Conservation (phyloP, 2,888 invertebrate genomes). For the Cryptus armator region DNA sequence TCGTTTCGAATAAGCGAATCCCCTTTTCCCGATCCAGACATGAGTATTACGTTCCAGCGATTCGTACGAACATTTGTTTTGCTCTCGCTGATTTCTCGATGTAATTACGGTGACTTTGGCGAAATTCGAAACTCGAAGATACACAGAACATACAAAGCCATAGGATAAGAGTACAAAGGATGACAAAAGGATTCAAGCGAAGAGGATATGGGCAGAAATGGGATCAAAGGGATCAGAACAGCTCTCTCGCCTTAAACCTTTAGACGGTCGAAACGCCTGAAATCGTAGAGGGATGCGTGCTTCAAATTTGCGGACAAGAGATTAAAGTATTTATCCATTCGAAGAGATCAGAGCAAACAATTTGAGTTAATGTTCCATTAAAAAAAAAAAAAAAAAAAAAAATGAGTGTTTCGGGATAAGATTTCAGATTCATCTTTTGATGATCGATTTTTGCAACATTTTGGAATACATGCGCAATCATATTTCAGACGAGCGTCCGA, state of each 20-base stretch:
- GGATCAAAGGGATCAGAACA: neutral
- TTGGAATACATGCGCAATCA: neutral
- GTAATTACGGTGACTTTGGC: neutral
- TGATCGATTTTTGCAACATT: neutral
- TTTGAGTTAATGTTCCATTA: too few species aligned
- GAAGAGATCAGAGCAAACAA: too few species aligned
- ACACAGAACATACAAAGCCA: neutral
- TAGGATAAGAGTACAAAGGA: neutral
- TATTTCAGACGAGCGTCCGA: neutral
- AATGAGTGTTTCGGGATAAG: too few species aligned
- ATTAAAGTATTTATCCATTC: too few species aligned
- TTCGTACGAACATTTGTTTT: conserved; percentile 36
- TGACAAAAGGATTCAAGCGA: neutral
- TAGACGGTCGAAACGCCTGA: too few species aligned
- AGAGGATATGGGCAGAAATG: neutral
- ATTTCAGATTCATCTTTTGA: too few species aligned
- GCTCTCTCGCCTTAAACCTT: too few species aligned
- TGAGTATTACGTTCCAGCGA: neutral
- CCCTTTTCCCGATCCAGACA: neutral
- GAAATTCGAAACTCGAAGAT: neutral
- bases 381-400: too few species aligned
- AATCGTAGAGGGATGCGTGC: too few species aligned
- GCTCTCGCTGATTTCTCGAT: conserved; percentile 9
- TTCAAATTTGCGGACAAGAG: too few species aligned
- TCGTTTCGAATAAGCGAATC: neutral